Evolutionary conservation across 2,888 invertebrate species (phyloP).

Genomic region (Bruchidius siliquastri): DNA sequence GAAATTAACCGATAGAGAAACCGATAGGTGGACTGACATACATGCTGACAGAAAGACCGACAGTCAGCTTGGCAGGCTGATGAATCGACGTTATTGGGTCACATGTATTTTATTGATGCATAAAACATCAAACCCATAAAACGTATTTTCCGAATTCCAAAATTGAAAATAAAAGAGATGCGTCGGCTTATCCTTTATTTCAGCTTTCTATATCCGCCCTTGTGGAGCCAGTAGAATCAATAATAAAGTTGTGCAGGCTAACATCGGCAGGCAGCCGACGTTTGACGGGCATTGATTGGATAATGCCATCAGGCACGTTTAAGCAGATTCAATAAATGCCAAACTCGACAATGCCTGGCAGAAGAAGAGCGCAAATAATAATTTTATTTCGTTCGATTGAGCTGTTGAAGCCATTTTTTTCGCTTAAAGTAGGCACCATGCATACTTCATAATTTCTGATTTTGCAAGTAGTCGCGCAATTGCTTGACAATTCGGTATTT

Average conservation of each 20-base stretch:
- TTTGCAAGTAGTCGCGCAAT: background rate
- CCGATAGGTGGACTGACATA: too few species aligned
- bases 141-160: too few species aligned
- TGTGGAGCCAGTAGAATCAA: background rate
- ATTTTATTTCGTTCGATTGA: conserved; percentile 7
- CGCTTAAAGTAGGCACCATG: background rate
- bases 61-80: too few species aligned
- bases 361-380: conserved; percentile 19
- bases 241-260: background rate
- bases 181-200: background rate
- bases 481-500: too few species aligned
- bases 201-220: background rate
- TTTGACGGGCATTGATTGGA: conserved; percentile 33
- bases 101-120: too few species aligned
- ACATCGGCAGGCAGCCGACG: conserved; percentile 11
- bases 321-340: conserved; percentile 31
- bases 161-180: too few species aligned
- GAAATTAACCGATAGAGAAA: too few species aligned
- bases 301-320: conserved; percentile 30
- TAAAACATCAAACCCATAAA: too few species aligned
- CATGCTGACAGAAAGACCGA: too few species aligned
- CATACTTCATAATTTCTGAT: background rate
- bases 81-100: too few species aligned
- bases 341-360: conserved; percentile 14
- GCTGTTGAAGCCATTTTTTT: background rate